A percentile compares a stretch with the other conserved stretches of the same genome.
Conservation (phyloP, 1,140 invertebrate species). For the Meloidogyne chitwoodi region DNA sequence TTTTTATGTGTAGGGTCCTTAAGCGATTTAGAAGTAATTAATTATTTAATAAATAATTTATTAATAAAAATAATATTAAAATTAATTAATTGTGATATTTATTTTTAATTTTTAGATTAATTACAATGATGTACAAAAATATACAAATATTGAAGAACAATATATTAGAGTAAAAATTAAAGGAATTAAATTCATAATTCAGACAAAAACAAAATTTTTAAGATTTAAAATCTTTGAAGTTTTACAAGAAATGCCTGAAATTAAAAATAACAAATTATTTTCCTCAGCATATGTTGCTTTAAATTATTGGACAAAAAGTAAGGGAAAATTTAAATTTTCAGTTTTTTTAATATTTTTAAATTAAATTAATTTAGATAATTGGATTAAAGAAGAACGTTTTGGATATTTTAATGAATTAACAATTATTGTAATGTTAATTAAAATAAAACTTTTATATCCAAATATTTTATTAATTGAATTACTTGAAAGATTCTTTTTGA, state of each 20-base stretch:
- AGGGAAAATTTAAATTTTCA: neutral
- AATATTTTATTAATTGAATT: neutral
- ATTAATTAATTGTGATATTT: too few relatives aligned
- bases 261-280: neutral
- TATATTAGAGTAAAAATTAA: neutral
- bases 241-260: neutral
- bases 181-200: neutral
- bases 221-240: neutral
- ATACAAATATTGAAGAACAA: neutral
- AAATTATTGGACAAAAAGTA: neutral
- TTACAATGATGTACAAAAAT: neutral
- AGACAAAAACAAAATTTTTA: neutral
- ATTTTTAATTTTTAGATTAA: neutral
- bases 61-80: too few relatives aligned
- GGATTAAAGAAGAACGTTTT: neutral
- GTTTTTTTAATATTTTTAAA: neutral
- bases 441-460: neutral
- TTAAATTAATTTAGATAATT: neutral
- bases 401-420: neutral
- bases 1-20: neutral
- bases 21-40: neutral
- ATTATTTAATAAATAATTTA: too few relatives aligned
- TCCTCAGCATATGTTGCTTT: neutral
- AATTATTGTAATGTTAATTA: conserved; percentile 3
- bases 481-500: conserved; percentile 12